phyloP scores from a whole-genome alignment of 2,113 vertebrate species.

The Dunckerocampus dactyliophorus region DNA sequence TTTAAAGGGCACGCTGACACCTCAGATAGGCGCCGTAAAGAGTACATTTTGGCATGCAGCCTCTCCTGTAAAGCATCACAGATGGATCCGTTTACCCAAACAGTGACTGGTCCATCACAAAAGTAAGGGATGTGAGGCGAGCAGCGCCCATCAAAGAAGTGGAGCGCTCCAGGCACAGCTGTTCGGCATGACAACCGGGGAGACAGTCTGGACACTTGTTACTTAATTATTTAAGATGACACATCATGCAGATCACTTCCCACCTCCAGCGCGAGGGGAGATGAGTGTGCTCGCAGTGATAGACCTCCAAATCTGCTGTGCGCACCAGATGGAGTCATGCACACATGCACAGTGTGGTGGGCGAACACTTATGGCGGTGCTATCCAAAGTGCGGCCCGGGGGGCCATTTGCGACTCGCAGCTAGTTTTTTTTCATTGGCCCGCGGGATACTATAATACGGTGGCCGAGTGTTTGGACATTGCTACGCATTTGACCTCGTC shows the following conservation, averaged over 20 bases:
- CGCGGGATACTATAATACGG: too few relatives aligned
- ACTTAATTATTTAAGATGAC: slow-evolving; percentile 78
- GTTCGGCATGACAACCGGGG: slow-evolving; percentile 49
- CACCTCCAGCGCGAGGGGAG: slow-evolving; percentile 59
- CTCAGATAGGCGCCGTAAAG: slow-evolving; percentile 23
- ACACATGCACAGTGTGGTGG: slow-evolving; percentile 2
- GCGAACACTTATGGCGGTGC: neutral
- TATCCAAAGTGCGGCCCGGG: slow-evolving; percentile 1
- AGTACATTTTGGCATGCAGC: slow-evolving; percentile 21
- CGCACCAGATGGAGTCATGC: slow-evolving; percentile 56
- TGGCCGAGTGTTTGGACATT: too few relatives aligned
- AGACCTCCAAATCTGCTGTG: slow-evolving; percentile 62
- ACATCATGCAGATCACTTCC: slow-evolving; percentile 39
- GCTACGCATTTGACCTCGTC: too few relatives aligned
- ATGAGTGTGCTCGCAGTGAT: slow-evolving; percentile 70
- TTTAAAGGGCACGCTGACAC: neutral
- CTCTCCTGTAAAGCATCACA: slow-evolving; percentile 7
- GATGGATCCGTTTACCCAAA: slow-evolving; percentile 20
- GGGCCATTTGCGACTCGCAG: too few relatives aligned
- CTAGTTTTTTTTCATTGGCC: too few relatives aligned
- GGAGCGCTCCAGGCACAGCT: slow-evolving; percentile 59
- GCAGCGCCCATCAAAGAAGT: slow-evolving; percentile 41
- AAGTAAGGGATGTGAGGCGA: slow-evolving; percentile 40
- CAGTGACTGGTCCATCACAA: slow-evolving; percentile 38
- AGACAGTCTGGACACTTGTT: slow-evolving; percentile 70